Base-by-base conservation (phyloP, 2,888 invertebrate species). In the Craniophora ligustri region DNA sequence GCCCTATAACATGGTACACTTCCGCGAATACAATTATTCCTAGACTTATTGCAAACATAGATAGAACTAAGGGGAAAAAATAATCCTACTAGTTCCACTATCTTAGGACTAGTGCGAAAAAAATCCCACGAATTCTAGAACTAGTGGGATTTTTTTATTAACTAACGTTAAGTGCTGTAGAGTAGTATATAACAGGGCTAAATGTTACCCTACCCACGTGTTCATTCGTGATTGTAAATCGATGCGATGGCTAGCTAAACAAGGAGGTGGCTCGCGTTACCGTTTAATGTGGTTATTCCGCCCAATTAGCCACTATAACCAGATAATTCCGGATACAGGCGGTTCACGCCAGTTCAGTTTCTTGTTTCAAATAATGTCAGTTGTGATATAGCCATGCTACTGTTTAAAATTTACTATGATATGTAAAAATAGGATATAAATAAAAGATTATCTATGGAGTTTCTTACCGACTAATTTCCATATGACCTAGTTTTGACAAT, bases 221-320 rank as follows among this genome's bases (percentile, higher is more conserved):
- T 50, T 76, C 79, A 80, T 79, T 78, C 64, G 68, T 78, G 81
- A 77, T 77, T 78, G 82, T 83, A 82, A 85, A 79, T 77, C 75
- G 84, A 84, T 75, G 72, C 75, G 75, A 78, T 78, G 53, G 76
- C 75, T 76, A 78, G 56, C 74, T 73, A 72, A 76, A 79, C 76
- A 77, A 75, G 73, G 46, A 59, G 59, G 53, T 41, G 74, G 65
- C 49, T 79, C 81, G 70, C 66, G 82, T 87, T 85, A 81, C 87
- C 50, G 45, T 70, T 74, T 84, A 80, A 86, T 79, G 79, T 73
- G 81, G 82, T 88, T 88, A 88, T 91, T 91, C 86, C 85, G 85
- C 71, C 81, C 91, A 89, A 92, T 92, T 92, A 88, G 82, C 70
- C 74, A 50, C 82, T 82, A 86, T 89, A 86, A 87, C 36, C 44